Evolutionary conservation across 2,888 invertebrate species (phyloP), one percentile per base, ranked within the genome.

Genomic region (Meganola albula): DNA sequence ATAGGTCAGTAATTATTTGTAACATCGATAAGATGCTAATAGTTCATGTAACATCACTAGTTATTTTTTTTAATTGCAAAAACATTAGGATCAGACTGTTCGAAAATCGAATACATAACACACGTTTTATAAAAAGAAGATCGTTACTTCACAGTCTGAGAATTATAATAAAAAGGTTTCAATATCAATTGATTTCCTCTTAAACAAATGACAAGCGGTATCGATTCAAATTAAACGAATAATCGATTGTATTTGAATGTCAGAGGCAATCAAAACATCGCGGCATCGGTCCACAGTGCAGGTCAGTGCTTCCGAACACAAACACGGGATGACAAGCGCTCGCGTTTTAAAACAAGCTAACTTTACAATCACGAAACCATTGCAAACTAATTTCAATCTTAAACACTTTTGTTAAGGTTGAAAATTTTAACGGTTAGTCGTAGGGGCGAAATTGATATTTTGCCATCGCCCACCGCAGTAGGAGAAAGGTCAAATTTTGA

Each of bases 261-360:
- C 82, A 80, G 76, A 50, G 67, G 71, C 76, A 84, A 85, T 85
- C 84, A 83, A 79, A 84, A 82, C 80, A 80, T 72, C 69, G 66
- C 54, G 53, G 55, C n/a, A n/a, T n/a, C 51, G 57, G n/a, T 20
- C 20, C 20, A n/a, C 61, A 48, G 61, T 68, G 59, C 80, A 75
- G 84, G 83, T 84, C 84, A 80, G 62, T 64, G 82, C 82, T 77
- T 82, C 79, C 61, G 76, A 74, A 72, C 69, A 67, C 63, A 83
- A 82, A 84, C 70, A 64, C 66, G 69, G 61, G 65, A 69, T 68
- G 83, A 83, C 83, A 71, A 62, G 71, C 67, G 71, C 70, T 66
- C 69, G 71, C 67, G 56, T 74, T 73, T 58, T 43, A 34, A 40
- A 55, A 53, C 54, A 52, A 45, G 52, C 45, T 58, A 40, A 40